A percentile compares a stretch with the other conserved stretches of the same genome.
These are phyloP conservation scores for Sebastes reedi DNA, from an alignment of 2,797 vertebrate species.

Conservation along the genomic window DNA sequence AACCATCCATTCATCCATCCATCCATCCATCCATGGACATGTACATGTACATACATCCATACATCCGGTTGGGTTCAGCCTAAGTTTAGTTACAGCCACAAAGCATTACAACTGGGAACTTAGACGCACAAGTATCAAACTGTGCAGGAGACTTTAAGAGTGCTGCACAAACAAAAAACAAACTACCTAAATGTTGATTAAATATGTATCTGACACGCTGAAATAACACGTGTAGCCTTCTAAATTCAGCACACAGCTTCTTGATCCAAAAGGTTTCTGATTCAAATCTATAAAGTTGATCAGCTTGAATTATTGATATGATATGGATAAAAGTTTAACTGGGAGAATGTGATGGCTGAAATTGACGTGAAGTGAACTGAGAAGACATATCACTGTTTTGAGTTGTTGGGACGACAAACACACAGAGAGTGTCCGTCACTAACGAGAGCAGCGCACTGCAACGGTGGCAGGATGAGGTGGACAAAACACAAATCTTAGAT, in stretches of 20 bases:
- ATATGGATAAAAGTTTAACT: background rate
- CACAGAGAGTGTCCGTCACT: background rate
- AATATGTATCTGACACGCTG: background rate
- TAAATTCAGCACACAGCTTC: background rate
- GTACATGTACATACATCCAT: conserved; percentile 12
- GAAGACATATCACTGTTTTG: background rate
- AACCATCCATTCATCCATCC: background rate
- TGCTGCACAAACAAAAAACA: background rate
- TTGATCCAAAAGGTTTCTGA: background rate
- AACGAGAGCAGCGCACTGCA: background rate
- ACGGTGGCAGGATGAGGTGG: background rate
- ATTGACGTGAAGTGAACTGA: background rate
- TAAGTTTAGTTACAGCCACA: conserved; percentile 13
- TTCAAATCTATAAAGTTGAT: background rate
- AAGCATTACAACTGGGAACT: conserved; percentile 7
- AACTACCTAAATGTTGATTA: background rate
- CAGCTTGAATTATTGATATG: background rate
- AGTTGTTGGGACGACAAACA: too few relatives aligned
- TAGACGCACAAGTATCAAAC: background rate
- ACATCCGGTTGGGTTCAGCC: conserved; percentile 10
- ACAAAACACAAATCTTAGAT: background rate
- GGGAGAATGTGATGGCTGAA: background rate
- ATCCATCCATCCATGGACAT: conserved; percentile 15
- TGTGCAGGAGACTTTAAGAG: background rate
- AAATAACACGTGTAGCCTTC: background rate